A percentile compares a stretch with the other conserved stretches of the same genome.
phyloP scores from a whole-genome alignment of 1,140 invertebrate genomes.

The Eupristina koningsbergeri region DNA sequence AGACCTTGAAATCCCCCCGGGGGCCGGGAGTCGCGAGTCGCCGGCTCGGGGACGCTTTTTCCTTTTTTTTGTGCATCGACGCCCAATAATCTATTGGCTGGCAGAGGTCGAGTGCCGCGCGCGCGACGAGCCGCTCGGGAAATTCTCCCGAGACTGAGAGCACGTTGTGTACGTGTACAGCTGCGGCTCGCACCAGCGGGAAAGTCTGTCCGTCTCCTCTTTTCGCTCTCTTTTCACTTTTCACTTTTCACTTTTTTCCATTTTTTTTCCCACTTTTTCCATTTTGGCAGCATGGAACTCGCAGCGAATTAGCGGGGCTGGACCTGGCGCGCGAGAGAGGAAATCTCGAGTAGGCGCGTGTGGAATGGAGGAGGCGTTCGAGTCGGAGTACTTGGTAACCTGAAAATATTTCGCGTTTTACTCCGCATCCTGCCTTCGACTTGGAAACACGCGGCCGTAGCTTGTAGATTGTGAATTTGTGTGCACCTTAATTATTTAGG shows the following conservation, averaged over 20 bases:
- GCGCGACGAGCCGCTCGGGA: background rate
- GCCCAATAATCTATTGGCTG: background rate
- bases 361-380: slow-evolving; percentile 15
- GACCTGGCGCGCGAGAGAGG: background rate
- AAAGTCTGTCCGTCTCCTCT: too few species aligned
- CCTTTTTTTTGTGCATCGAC: background rate
- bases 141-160: background rate
- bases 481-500: background rate
- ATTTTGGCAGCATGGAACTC: background rate
- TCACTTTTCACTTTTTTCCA: background rate
- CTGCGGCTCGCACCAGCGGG: background rate
- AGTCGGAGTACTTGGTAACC: slow-evolving; percentile 20
- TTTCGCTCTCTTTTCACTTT: background rate
- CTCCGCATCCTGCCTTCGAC: background rate
- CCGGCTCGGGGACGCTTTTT: too few species aligned
- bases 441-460: background rate
- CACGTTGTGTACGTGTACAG: background rate
- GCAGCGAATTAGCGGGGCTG: background rate
- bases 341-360: background rate
- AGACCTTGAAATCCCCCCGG: too few species aligned
- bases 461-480: background rate
- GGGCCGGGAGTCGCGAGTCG: too few species aligned
- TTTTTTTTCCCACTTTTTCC: background rate
- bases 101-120: background rate
- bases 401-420: background rate